Percentiles rank a stretch among this genome's conserved stretches.
Evolutionary conservation across 2,797 vertebrate genomes (phyloP).

Genomic region (Echiichthys vipera): DNA sequence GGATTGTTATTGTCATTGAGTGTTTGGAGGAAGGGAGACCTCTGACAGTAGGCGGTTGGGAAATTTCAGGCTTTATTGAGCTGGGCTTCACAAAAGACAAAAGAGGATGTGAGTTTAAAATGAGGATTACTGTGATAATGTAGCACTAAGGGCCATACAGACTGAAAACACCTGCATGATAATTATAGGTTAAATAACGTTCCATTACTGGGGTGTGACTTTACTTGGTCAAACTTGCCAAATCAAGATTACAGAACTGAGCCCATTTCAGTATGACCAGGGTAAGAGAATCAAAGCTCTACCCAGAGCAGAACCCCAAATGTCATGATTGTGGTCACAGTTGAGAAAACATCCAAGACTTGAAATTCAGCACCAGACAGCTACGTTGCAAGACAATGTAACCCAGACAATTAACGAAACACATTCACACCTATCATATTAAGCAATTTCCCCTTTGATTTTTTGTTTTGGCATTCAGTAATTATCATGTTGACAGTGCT

Average conservation of each 20-base stretch:
- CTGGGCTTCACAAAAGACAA: conserved; percentile 68
- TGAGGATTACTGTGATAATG: conserved; percentile 43
- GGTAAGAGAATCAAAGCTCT: background rate
- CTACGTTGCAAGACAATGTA: background rate
- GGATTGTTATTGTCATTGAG: conserved; percentile 81
- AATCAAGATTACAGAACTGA: conserved; percentile 1
- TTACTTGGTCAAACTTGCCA: background rate
- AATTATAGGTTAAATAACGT: background rate
- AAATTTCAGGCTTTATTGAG: conserved; percentile 76
- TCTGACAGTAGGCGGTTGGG: conserved; percentile 62
- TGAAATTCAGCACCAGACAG: background rate
- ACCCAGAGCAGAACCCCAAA: background rate
- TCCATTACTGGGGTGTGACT: background rate
- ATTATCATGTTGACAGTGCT: background rate
- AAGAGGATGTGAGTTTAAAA: conserved; percentile 49
- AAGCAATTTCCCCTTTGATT: background rate
- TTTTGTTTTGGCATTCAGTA: too few species aligned
- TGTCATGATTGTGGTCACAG: background rate
- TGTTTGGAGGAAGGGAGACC: conserved; percentile 48
- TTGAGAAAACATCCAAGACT: background rate
- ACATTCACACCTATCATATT: background rate
- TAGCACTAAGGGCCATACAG: conserved; percentile 5
- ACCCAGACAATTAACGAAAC: background rate
- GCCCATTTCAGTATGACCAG: background rate
- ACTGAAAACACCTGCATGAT: background rate